Percentiles rank a stretch among this genome's conserved stretches.
Conservation (phyloP, 2,797 vertebrate species). For the Chromobotia macracanthus region DNA sequence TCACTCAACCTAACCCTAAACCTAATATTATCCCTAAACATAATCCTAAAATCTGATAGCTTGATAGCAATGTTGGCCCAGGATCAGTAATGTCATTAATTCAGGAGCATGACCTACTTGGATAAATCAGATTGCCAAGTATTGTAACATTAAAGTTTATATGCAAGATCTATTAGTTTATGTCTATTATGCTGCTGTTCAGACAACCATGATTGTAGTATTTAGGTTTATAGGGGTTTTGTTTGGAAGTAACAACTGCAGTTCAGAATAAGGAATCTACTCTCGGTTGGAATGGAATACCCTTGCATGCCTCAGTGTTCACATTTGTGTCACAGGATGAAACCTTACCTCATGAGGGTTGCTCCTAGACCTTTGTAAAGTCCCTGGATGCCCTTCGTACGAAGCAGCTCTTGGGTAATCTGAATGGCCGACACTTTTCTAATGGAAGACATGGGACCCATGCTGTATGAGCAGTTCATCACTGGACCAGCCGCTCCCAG, state of each 20-base stretch:
- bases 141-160: neutral
- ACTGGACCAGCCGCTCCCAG: slow-evolving; percentile 73
- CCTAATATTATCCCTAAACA: neutral
- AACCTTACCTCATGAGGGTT: slow-evolving; percentile 80
- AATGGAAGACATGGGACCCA: slow-evolving; percentile 65
- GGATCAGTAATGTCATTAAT: neutral
- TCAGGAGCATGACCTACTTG: neutral
- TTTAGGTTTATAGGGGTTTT: neutral
- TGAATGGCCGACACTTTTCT: slow-evolving; percentile 77
- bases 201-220: neutral
- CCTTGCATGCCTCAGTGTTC: neutral
- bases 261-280: neutral
- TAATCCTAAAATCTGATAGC: neutral
- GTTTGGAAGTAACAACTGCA: neutral
- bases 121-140: neutral
- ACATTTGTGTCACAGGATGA: neutral
- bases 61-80: neutral
- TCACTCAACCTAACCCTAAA: neutral
- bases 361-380: slow-evolving; percentile 84
- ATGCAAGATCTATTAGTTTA: neutral
- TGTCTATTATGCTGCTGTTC: neutral
- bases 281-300: neutral
- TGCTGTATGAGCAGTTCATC: slow-evolving; percentile 77
- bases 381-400: slow-evolving; percentile 79
- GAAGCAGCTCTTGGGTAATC: slow-evolving; percentile 80